Evolutionary conservation across 2,113 vertebrate genomes (phyloP), one percentile per base, ranked within the genome.

Genomic region (Herpetotheres cachinnans): DNA sequence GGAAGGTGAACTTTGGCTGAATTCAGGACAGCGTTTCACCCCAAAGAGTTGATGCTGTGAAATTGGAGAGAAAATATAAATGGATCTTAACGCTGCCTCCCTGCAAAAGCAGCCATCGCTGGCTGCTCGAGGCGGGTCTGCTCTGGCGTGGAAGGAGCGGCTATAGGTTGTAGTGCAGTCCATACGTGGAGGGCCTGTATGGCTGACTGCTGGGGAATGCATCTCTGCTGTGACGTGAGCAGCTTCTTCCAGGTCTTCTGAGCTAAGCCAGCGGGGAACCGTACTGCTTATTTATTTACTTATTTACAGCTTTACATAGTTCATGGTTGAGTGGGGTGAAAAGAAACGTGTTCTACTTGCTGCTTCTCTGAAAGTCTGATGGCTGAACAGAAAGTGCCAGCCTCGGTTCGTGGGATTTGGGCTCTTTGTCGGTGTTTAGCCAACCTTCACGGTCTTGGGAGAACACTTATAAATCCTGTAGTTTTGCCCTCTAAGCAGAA

Each of bases 231-330:
- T 1, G 4, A 54, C 2, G 0, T 69, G 66, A 84, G 40, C 47
- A 69, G 78, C 71, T 85, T 61, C 25, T 44, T 73, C 42, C 32
- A 80, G 13, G 50, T 76, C 40, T 44, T 63, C n/a, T 73, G 40
- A 79, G 30, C 77, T 63, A 56, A 93, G 92, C 52, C 72, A 76
- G 36, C 11, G 3, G 52, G 73, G 73, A 87, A 44, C 16, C 16
- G 76, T 61, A 21, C 40, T 91, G 73, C 73, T 87, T 93, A 74
- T 96, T 93, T 91, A 85, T 94, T 95, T 95, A 89, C 77, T 90
- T 95, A 70, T 89, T 96, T 95, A 70, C 44, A 30, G 91, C 89
- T 90, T 89, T 77, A 88, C 88, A 27, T 62, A 91, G 70, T 47
- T 95, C 71, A 59, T 65, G 71, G 73, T 73, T 93, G 84, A 93